Evolutionary conservation across 2,888 invertebrate species (phyloP), one percentile per base, ranked within the genome.

Genomic region (Dasypogon diadema): DNA sequence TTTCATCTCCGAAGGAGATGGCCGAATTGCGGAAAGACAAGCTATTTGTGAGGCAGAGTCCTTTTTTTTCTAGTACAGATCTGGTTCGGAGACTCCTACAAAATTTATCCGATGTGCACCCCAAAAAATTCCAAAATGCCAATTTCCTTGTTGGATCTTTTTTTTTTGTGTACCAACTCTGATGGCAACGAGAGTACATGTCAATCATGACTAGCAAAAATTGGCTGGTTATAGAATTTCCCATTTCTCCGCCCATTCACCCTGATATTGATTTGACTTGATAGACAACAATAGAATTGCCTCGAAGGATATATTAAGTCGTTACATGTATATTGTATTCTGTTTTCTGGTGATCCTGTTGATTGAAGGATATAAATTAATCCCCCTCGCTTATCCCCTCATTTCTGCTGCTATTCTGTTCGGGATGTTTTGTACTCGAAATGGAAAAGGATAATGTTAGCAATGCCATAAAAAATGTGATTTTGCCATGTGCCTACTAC

Each of bases 331-430:
- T 30, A 24, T 68, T 42, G 65, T 48, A 26, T 68, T 48, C 22
- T n/a, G 48, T 48, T 68, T 68, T 46, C 48, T 24, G 54, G 65
- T 68, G 48, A 68, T 68, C 65, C 65, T 68, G 65, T 68, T 68
- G 65, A 68, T 68, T 68, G 65, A 68, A 68, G 65, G 65, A 68
- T 48, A 68, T 68, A 68, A 48, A 68, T 68, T 68, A 68, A 68
- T 68, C 65, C 42, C 65, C 65, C 24, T 65, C 16, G 48, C 65
- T 65, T 26, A n/a, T 18, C 0, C 60, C 60, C 10, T 22, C 37
- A 21, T 18, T n/a, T 18, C 18, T 34, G 60, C 34, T 18, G 34
- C 16, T 60, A 37, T 37, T 34, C 60, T 60, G 37, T 21, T 21
- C 3, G 60, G 37, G 60, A 60, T 37, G 12, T 37, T 37, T 37